Evolutionary conservation across 2,113 vertebrate genomes (phyloP).

Genomic region (Zosterops borbonicus): DNA sequence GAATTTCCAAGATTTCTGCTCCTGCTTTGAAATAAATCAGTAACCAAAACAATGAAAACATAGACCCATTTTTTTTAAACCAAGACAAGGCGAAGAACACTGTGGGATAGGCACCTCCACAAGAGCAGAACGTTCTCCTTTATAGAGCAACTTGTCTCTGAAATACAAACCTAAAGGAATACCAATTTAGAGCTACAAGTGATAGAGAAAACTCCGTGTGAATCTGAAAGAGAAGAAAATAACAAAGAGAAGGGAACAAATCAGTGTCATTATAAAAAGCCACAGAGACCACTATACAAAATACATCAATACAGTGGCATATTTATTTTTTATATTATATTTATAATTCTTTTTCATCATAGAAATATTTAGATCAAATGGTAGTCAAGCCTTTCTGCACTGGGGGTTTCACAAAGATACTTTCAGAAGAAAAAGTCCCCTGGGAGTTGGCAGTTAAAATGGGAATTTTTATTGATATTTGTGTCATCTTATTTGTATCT

Average conservation of each 20-base stretch:
- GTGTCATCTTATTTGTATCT: not conserved
- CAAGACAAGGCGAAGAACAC: not conserved
- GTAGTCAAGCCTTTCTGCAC: not conserved
- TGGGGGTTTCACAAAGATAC: not conserved
- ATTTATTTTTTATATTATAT: not conserved
- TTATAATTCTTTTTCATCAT: not conserved
- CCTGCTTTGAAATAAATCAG: not conserved
- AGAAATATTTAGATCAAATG: not conserved
- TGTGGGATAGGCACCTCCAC: not conserved
- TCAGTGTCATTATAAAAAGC: not conserved
- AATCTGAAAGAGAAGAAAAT: not conserved
- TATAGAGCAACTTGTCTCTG: not conserved
- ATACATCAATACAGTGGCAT: not conserved
- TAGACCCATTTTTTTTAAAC: not conserved
- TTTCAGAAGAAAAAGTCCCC: not conserved
- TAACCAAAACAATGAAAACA: not conserved
- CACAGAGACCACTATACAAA: not conserved
- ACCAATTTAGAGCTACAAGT: not conserved
- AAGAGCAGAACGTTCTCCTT: not conserved
- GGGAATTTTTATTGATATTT: not conserved
- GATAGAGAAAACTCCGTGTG: not conserved
- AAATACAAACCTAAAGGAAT: not conserved
- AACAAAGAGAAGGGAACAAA: not conserved
- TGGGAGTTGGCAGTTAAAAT: not conserved
- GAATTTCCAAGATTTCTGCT: not conserved